Conservation (phyloP, 1,140 invertebrate genomes). For the Ruditapes philippinarum region DNA sequence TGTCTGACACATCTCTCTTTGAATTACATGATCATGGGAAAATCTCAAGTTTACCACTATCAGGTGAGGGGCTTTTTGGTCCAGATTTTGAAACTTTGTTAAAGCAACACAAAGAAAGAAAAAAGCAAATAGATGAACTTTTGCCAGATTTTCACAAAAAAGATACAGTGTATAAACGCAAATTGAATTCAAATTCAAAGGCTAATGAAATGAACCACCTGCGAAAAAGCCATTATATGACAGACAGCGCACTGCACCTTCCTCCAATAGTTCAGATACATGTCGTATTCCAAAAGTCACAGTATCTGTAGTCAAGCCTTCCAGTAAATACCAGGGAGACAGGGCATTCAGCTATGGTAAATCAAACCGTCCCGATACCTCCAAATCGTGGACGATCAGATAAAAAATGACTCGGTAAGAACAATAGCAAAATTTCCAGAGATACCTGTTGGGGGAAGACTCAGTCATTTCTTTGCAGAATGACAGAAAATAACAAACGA, state of each 20-base stretch:
- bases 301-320: background rate
- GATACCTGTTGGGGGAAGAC: constrained; percentile 31
- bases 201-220: background rate
- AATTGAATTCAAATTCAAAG: background rate
- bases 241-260: background rate
- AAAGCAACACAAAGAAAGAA: background rate
- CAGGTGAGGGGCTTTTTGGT: constrained; percentile 21
- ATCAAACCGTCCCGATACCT: background rate
- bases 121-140: background rate
- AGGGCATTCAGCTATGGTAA: background rate
- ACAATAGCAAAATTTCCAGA: background rate
- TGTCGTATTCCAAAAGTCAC: constrained; percentile 50
- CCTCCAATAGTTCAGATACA: background rate
- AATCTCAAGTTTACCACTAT: constrained; percentile 31
- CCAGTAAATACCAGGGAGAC: background rate
- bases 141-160: background rate
- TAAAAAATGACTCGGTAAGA: constrained; percentile 47
- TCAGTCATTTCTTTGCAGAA: constrained; percentile 30
- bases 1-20: constrained; percentile 10
- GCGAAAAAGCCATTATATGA: background rate
- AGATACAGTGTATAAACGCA: background rate
- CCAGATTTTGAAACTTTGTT: background rate
- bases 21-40: background rate
- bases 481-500: constrained; percentile 54
- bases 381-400: background rate